Evolutionary conservation across 2,888 invertebrate species (phyloP).

Genomic region (Exocentrus adspersus): DNA sequence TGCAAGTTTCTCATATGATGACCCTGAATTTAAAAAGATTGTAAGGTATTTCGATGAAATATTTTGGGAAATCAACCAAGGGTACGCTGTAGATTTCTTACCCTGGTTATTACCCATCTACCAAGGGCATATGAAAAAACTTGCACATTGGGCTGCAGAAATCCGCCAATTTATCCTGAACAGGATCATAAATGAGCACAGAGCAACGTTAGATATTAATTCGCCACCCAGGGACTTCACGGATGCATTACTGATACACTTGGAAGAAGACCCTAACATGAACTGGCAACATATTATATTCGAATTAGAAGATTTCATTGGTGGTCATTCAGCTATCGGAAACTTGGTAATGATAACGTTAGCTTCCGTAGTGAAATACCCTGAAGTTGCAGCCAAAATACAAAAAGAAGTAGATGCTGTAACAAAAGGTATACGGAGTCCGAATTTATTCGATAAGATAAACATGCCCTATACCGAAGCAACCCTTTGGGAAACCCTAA

Average conservation of each 20-base stretch:
- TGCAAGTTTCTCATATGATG: slow-evolving; percentile 76
- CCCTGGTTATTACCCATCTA: slow-evolving; percentile 85
- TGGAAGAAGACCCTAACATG: slow-evolving; percentile 69
- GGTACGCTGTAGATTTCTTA: slow-evolving; percentile 86
- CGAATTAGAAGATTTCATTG: slow-evolving; percentile 87
- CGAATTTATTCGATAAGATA: slow-evolving; percentile 74
- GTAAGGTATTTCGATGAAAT: slow-evolving; percentile 83
- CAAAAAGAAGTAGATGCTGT: slow-evolving; percentile 75
- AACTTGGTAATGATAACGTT: slow-evolving; percentile 83
- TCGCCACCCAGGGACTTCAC: slow-evolving; percentile 79
- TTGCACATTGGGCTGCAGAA: slow-evolving; percentile 75
- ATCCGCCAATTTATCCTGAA: slow-evolving; percentile 80
- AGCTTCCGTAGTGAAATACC: slow-evolving; percentile 74
- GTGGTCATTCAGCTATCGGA: slow-evolving; percentile 88
- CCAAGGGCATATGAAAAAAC: slow-evolving; percentile 72
- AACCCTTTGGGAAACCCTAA: slow-evolving; percentile 80
- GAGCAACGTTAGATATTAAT: slow-evolving; percentile 67
- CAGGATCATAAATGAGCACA: slow-evolving; percentile 71
- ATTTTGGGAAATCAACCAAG: slow-evolving; percentile 92
- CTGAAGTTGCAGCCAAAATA: slow-evolving; percentile 72
- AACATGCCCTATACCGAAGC: slow-evolving; percentile 84
- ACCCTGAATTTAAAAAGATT: slow-evolving; percentile 73
- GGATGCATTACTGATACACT: slow-evolving; percentile 78
- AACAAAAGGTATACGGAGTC: slow-evolving; percentile 66
- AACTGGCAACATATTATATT: slow-evolving; percentile 82